These are phyloP conservation scores for Myripristis jacobus DNA, from an alignment of 2,797 vertebrate genomes.

Conservation along the genomic window DNA sequence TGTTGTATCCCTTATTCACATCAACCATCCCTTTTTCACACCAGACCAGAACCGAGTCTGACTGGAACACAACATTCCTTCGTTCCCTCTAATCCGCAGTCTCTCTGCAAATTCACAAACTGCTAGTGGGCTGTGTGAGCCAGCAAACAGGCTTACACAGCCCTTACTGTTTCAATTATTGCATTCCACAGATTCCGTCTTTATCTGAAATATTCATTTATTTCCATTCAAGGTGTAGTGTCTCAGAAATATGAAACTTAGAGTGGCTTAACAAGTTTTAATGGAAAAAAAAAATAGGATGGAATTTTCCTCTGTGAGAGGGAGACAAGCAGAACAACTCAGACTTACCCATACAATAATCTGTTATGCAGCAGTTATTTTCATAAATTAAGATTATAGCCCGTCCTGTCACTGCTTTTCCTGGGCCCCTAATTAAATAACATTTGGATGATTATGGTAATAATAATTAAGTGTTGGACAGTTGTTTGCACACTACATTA, in stretches of 20 bases:
- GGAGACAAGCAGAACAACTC: not conserved
- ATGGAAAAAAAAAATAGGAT: not conserved
- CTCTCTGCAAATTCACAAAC: conserved; percentile 46
- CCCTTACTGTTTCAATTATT: conserved; percentile 4
- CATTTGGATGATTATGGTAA: not conserved
- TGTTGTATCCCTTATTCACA: conserved; percentile 63
- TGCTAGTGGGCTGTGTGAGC: conserved; percentile 42
- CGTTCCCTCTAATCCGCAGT: conserved; percentile 65
- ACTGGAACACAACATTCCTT: conserved; percentile 56
- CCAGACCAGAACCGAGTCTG: conserved; percentile 57
- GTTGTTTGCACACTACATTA: conserved; percentile 19
- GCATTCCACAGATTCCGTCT: conserved; percentile 36
- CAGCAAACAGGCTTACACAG: conserved; percentile 23
- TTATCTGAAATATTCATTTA: conserved; percentile 20
- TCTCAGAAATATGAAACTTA: conserved; percentile 9
- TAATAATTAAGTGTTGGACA: conserved; percentile 14
- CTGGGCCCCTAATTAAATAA: conserved; percentile 11
- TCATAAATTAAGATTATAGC: not conserved
- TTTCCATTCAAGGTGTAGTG: conserved; percentile 7
- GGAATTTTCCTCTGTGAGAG: not conserved
- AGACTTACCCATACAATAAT: not conserved
- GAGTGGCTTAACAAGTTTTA: conserved; percentile 19
- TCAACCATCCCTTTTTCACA: conserved; percentile 72
- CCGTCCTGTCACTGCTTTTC: not conserved
- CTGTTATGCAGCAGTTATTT: not conserved